phyloP scores from a whole-genome alignment of 2,888 invertebrate species.

The Mellilla xanthometata region DNA sequence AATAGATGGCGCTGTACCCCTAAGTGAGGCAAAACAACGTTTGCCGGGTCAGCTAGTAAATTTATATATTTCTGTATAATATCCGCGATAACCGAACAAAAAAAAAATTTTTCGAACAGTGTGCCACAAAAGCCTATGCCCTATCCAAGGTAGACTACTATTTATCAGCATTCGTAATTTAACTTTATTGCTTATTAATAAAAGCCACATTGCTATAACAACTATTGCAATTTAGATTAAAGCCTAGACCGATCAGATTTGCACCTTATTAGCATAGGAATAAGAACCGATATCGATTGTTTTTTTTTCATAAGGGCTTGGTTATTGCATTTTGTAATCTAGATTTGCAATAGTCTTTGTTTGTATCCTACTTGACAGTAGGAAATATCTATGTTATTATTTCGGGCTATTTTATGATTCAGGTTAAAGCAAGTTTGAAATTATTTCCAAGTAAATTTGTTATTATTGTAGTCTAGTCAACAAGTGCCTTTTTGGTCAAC shows the following conservation, averaged over 20 bases:
- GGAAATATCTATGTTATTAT: background rate
- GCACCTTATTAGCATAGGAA: background rate
- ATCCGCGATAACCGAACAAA: too few species aligned
- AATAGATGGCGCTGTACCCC: too few species aligned
- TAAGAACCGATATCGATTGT: conserved; percentile 17
- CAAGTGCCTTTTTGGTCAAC: too few species aligned
- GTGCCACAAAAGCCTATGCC: conserved; percentile 53
- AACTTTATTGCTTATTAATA: conserved; percentile 41
- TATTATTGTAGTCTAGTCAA: too few species aligned
- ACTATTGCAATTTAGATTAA: background rate
- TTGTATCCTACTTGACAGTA: background rate
- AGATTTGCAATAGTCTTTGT: conserved; percentile 3
- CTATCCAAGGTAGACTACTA: conserved; percentile 58
- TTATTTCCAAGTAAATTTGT: too few species aligned
- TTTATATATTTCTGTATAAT: too few species aligned
- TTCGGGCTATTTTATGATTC: too few species aligned
- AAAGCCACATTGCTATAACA: conserved; percentile 37
- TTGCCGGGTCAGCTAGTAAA: too few species aligned
- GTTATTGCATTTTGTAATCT: conserved; percentile 16
- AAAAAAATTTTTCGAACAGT: too few species aligned
- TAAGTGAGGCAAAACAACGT: too few species aligned
- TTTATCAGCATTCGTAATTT: conserved; percentile 38
- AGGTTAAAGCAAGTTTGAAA: background rate
- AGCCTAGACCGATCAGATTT: too few species aligned
- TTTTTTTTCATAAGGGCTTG: conserved; percentile 31